Evolutionary conservation across 2,113 vertebrate species (phyloP), one percentile per base, ranked within the genome.

Genomic region (Lontra canadensis): DNA sequence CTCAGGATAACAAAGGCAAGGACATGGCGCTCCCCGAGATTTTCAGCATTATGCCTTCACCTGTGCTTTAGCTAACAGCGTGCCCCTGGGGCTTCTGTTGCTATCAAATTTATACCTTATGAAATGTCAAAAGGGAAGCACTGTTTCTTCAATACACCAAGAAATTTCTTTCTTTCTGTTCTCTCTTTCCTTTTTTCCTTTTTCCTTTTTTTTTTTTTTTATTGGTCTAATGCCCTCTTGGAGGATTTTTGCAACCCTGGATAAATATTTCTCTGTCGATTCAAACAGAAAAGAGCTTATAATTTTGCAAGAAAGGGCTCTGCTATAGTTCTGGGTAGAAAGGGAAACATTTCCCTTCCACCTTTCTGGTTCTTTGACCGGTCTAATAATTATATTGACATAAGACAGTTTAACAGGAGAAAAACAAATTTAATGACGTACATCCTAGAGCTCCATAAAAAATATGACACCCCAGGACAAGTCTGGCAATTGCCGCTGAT

Each of bases 201-300:
- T 31, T 67, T 12, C 29, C 0, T 47, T 42, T 55, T 10, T 29
- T 63, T 80, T n/a, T 29, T 8, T 18, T 82, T 39, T n/a, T 1
- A 18, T 5, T 2, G 0, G 44, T 49, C 59, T 93, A 85, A 89
- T 97, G 59, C 55, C 87, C 31, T 98, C 49, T 87, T 97, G 71
- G 94, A 92, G 86, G 63, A 96, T 74, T 97, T 97, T 97, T 86
- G 79, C 79, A 92, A 67, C 17, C 20, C 79, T 89, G 57, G n/a
- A 59, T 97, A 96, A 98, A 97, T 52, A 94, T 89, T 96, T 97
- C 81, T 94, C 55, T 89, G 76, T 89, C 76, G 97, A 81, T 93
- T 94, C n/a, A 79, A 98, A 97, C 0, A 67, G 82, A 91, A 98
- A 97, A 90, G 67, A 97, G 44, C 73, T 97, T 25, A 71, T 18